phyloP scores from a whole-genome alignment of 2,113 vertebrate genomes.

The Saccopteryx leptura region DNA sequence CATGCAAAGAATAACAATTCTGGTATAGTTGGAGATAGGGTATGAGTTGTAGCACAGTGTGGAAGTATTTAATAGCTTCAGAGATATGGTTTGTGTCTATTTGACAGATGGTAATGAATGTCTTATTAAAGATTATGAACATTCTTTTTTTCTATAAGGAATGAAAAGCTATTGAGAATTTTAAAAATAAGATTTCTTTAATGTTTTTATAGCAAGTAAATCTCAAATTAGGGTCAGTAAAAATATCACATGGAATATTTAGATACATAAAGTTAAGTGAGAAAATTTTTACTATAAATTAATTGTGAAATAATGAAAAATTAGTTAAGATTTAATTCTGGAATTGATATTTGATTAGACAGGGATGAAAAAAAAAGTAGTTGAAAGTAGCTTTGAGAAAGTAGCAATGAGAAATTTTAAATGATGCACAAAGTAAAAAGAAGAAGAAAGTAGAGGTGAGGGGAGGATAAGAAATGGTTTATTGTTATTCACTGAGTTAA shows the following conservation, averaged over 20 bases:
- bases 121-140: neutral
- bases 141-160: neutral
- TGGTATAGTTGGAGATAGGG: neutral
- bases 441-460: neutral
- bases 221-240: neutral
- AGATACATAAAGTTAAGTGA: neutral
- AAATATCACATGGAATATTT: neutral
- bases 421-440: neutral
- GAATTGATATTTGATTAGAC: neutral
- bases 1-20: neutral
- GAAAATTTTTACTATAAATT: neutral
- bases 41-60: neutral
- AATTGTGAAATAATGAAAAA: neutral
- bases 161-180: neutral
- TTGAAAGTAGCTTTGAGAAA: neutral
- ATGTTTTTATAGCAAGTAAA: neutral
- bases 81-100: neutral
- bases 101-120: neutral
- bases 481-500: neutral
- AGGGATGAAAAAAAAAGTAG: neutral
- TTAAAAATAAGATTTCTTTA: neutral
- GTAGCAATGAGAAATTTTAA: neutral
- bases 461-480: neutral
- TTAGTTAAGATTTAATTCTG: neutral
- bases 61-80: neutral